Percentiles rank a stretch among this genome's conserved stretches.
Evolutionary conservation across 2,797 vertebrate species (phyloP).

Genomic region (Picus viridis): DNA sequence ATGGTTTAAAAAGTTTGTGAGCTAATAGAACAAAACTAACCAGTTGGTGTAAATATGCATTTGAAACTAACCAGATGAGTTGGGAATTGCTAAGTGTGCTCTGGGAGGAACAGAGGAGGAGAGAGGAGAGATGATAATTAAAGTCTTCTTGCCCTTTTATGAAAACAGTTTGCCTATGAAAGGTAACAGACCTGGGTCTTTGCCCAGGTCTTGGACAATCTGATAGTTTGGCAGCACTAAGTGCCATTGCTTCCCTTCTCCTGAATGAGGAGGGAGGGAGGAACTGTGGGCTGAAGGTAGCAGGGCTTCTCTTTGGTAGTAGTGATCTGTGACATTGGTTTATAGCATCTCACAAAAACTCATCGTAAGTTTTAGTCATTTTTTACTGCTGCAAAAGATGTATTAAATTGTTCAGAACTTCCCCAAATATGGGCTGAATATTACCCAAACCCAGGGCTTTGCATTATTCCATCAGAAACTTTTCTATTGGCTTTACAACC

Average conservation of each 20-base stretch:
- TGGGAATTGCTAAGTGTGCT: slow-evolving; percentile 15
- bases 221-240: not conserved
- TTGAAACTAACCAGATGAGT: slow-evolving; percentile 66
- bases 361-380: not conserved
- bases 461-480: not conserved
- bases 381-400: not conserved
- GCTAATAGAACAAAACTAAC: slow-evolving; percentile 43
- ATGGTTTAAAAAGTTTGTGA: slow-evolving; percentile 46
- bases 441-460: not conserved
- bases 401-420: not conserved
- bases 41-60: slow-evolving; percentile 21
- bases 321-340: not conserved
- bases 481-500: not conserved
- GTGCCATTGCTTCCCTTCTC: not conserved
- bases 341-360: not conserved
- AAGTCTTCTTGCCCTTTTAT: not conserved
- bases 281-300: not conserved
- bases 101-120: not conserved
- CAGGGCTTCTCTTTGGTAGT: not conserved
- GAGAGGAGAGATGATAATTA: not conserved
- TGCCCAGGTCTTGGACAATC: not conserved
- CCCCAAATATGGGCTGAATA: not conserved
- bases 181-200: not conserved
- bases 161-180: not conserved
- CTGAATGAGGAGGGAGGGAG: rapidly evolving